Evolutionary conservation across 2,888 invertebrate species (phyloP).

Genomic region (Gibbula magus): DNA sequence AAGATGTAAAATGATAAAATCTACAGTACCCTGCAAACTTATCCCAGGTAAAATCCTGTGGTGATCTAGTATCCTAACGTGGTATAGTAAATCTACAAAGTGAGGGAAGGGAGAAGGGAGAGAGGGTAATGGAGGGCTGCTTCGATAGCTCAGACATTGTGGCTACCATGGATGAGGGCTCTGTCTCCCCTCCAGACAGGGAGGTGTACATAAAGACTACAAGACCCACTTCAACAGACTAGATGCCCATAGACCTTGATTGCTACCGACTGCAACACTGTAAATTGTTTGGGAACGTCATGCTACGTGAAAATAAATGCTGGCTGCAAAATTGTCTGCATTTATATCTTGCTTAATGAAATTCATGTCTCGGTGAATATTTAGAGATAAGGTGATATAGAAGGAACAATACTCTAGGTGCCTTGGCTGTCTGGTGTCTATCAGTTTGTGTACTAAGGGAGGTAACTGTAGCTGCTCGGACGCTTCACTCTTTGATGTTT

Average conservation of each 20-base stretch:
- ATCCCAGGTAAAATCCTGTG: neutral
- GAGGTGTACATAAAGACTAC: neutral
- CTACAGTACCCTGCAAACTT: neutral
- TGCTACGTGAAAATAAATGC: slow-evolving; percentile 16
- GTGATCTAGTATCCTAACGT: slow-evolving; percentile 1
- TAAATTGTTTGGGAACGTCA: slow-evolving; percentile 22
- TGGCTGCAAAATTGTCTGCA: slow-evolving; percentile 22
- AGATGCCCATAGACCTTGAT: slow-evolving; percentile 3
- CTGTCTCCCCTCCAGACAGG: slow-evolving; percentile 16
- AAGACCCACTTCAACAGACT: slow-evolving; percentile 11
- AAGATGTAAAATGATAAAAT: neutral
- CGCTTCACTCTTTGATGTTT: too few relatives aligned
- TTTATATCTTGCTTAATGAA: slow-evolving; percentile 15
- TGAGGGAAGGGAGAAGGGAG: neutral
- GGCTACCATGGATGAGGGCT: slow-evolving; percentile 20
- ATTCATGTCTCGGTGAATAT: slow-evolving; percentile 12
- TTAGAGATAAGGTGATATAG: neutral
- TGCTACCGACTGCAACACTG: neutral
- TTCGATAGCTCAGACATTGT: slow-evolving; percentile 19
- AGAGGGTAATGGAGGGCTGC: slow-evolving; percentile 15
- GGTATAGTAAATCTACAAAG: slow-evolving; percentile 10
- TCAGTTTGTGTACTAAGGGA: neutral
- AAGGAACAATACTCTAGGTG: neutral
- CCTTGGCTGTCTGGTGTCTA: neutral
- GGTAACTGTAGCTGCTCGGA: neutral